Percentiles rank a stretch among this genome's conserved stretches.
These are phyloP conservation scores for Notarius quadriscutis DNA, from an alignment of 2,113 vertebrate species.

Conservation along the genomic window DNA sequence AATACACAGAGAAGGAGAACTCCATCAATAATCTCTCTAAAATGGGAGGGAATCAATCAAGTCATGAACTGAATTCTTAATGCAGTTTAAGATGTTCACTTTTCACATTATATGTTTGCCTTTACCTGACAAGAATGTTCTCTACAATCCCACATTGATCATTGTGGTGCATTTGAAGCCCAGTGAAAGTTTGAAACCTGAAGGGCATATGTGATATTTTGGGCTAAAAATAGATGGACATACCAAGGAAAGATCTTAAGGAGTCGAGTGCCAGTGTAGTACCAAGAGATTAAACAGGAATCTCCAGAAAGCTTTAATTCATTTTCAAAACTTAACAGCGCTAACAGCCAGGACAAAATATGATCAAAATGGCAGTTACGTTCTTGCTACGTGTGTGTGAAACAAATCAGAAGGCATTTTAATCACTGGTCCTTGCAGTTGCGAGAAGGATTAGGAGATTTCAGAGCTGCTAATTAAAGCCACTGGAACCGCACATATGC, in stretches of 20 bases:
- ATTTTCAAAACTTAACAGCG: not conserved
- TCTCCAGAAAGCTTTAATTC: not conserved
- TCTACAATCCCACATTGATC: not conserved
- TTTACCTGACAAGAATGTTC: not conserved
- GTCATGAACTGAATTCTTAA: not conserved
- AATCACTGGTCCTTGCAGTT: conserved; percentile 29
- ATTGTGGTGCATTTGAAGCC: conserved; percentile 43
- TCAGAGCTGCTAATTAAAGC: conserved; percentile 39
- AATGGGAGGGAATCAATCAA: not conserved
- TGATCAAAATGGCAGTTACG: not conserved
- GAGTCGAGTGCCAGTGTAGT: not conserved
- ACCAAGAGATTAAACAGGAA: not conserved
- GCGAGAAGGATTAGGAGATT: conserved; percentile 37
- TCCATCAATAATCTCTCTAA: not conserved
- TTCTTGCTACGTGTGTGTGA: not conserved
- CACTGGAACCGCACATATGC: conserved; percentile 2
- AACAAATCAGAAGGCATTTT: conserved; percentile 39
- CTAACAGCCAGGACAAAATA: not conserved
- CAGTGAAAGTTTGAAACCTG: conserved; percentile 4
- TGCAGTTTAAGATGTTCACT: not conserved
- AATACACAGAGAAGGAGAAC: not conserved
- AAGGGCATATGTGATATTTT: not conserved
- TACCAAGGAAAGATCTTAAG: not conserved
- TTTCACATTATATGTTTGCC: not conserved
- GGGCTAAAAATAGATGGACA: not conserved